Conservation (phyloP, 2,113 vertebrate genomes). For the Cisticola juncidis region DNA sequence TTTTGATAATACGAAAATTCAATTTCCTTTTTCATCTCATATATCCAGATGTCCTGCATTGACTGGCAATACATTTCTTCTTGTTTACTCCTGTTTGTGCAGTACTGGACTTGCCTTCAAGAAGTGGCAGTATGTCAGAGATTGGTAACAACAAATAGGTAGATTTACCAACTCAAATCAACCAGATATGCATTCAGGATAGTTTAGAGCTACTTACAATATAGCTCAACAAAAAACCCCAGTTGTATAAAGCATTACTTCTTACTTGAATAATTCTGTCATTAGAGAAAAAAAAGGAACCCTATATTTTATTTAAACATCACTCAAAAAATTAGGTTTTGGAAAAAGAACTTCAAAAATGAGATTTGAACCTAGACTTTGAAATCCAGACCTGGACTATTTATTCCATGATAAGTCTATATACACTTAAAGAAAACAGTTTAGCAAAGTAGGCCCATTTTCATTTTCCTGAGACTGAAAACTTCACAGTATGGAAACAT, state of each 20-base stretch:
- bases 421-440: neutral
- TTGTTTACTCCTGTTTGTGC: neutral
- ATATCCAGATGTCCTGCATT: neutral
- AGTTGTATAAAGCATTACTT: neutral
- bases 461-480: neutral
- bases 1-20: neutral
- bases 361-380: neutral
- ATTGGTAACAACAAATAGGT: neutral
- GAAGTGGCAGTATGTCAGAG: neutral
- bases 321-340: neutral
- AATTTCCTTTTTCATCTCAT: neutral
- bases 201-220: neutral
- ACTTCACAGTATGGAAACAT: neutral
- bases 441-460: neutral
- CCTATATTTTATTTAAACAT: neutral
- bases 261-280: neutral
- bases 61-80: neutral
- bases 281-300: neutral
- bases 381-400: neutral
- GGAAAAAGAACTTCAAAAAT: neutral
- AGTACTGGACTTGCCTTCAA: neutral
- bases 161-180: neutral
- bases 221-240: neutral
- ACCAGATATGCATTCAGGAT: neutral
- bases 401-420: neutral